phyloP scores from a whole-genome alignment of 2,888 invertebrate genomes.

The Watsonalla binaria region DNA sequence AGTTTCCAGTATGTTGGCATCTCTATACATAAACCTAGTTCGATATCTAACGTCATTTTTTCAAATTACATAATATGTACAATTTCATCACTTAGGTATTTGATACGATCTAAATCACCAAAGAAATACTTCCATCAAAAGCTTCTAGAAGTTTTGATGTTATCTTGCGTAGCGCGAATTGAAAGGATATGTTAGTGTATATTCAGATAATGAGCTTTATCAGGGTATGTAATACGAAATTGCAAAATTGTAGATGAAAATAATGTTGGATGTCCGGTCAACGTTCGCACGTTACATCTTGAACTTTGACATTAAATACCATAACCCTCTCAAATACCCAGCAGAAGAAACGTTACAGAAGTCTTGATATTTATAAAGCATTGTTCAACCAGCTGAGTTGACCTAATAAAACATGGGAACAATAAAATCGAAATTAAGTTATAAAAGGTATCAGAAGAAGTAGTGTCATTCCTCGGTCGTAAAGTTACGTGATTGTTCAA shows the following conservation, averaged over 20 bases:
- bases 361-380: background rate
- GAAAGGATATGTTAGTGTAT: no score
- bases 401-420: conserved; percentile 2
- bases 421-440: conserved; percentile 19
- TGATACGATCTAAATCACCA: no score
- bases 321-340: conserved; percentile 1
- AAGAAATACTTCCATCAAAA: no score
- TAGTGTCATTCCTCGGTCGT: conserved; percentile 33
- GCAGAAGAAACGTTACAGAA: background rate
- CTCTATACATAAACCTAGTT: no score
- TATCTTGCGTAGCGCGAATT: no score
- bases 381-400: background rate
- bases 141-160: no score
- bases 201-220: no score
- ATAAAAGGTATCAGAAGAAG: conserved; percentile 24
- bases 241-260: conserved; percentile 21
- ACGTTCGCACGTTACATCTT: conserved; percentile 31
- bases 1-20: no score
- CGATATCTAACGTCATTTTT: no score
- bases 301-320: conserved; percentile 41
- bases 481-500: conserved; percentile 36
- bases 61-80: no score
- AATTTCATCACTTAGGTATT: no score
- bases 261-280: conserved; percentile 32
- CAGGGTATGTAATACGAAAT: conserved; percentile 23